Percentiles rank a stretch among this genome's conserved stretches.
These are phyloP conservation scores for Takifugu bimaculatus DNA, from an alignment of 2,113 vertebrate genomes.

Conservation along the genomic window DNA sequence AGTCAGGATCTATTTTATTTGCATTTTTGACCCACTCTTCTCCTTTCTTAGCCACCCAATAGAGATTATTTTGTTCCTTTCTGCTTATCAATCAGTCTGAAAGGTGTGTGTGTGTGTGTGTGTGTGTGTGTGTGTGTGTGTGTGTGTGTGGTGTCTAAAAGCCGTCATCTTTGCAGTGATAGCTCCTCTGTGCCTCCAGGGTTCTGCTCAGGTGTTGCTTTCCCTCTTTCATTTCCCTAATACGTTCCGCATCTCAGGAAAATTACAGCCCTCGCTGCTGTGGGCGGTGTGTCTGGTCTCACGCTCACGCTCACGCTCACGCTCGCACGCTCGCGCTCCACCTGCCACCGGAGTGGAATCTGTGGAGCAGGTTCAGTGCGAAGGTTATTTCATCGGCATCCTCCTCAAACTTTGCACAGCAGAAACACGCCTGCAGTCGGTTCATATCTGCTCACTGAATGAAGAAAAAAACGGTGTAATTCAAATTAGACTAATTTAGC, in stretches of 20 bases:
- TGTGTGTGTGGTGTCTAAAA: slow-evolving; percentile 15
- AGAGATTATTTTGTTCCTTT: too few relatives aligned
- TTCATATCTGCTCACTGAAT: too few relatives aligned
- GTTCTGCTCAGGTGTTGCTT: slow-evolving; percentile 44
- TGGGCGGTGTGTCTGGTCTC: slow-evolving; percentile 28
- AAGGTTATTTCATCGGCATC: slow-evolving; percentile 5
- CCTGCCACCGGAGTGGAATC: slow-evolving; percentile 20
- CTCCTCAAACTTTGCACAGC: too few relatives aligned
- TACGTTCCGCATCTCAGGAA: slow-evolving; percentile 44
- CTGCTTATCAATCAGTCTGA: too few relatives aligned
- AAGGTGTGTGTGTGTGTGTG: too few relatives aligned
- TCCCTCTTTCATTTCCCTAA: slow-evolving; percentile 50
- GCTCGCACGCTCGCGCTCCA: slow-evolving; percentile 3
- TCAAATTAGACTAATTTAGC: not conserved
- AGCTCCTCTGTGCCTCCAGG: slow-evolving; percentile 30
- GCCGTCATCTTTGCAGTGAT: slow-evolving; percentile 51
- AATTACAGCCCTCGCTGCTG: slow-evolving; percentile 31
- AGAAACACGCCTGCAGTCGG: too few relatives aligned
- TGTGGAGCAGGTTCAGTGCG: not conserved
- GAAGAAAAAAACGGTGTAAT: too few relatives aligned
- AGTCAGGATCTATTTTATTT: too few relatives aligned
- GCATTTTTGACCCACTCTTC: too few relatives aligned
- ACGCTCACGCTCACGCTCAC: not conserved
- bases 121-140: too few relatives aligned
- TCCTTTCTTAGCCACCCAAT: too few relatives aligned